Base-by-base conservation (phyloP, 2,113 vertebrate species). In the Chascanopsetta lugubris region DNA sequence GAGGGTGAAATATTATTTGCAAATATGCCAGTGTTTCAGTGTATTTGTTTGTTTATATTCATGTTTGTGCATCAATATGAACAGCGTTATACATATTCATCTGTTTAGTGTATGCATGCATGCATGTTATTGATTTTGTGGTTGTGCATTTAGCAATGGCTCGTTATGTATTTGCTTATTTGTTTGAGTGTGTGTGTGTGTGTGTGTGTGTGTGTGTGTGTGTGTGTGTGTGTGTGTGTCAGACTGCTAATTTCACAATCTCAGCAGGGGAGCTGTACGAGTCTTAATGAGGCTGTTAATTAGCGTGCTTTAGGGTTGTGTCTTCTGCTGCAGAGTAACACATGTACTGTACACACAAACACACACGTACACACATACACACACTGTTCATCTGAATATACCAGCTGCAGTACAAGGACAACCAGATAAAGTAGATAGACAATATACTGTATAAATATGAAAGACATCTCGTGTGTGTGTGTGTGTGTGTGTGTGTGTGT, bases 251-350 rank as follows among this genome's bases (percentile, higher is more conserved):
- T 72, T 72, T 17, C 43, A 72, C 47, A 25, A 47, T 45, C 84
- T 2, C 72, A 73, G 85, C 75, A 72, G 83, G 83, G 83, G 79
- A 75, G 71, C 61, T 61, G 27, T 82, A 85, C 50, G 72, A 88
- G 79, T 73, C 78, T 73, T 91, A 91, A 92, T 62, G 75, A 86
- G 89, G 61, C 72, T 90, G 88, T 89, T 91, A 91, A 91, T 92
- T 89, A 90, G 82, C 85, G 77, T 80, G 71, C 72, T 75, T 87
- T 87, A 87, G 75, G 75, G 89, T 77, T 80, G 51, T 88, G 74
- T 78, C 53, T 74, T 79, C 75, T 69, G 78, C 75, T 71, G 50
- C 61, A 63, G 48, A 75, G 64, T 45, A 27, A 54, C 58, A 56
- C 46, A n/a, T 49, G 20, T 27, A 30, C 58, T 32, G 59, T 30